phyloP scores from a whole-genome alignment of 92 coral and sea anemone species.

The Epizoanthus stellaris region DNA sequence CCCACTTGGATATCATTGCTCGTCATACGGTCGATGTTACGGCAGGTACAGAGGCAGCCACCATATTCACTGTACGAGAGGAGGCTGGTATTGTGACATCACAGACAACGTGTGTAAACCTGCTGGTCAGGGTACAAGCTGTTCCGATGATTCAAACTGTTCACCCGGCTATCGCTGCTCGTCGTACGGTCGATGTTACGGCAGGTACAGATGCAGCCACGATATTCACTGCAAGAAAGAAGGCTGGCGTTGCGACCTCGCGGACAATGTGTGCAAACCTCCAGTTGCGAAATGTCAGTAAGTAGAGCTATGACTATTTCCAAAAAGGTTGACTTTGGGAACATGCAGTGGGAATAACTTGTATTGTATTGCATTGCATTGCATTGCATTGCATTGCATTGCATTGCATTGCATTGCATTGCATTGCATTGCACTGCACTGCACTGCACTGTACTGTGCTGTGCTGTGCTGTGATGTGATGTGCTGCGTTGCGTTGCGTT shows the following conservation, averaged over 20 bases:
- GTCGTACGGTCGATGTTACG: neutral
- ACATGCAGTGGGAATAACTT: too few relatives aligned
- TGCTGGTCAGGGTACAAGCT: neutral
- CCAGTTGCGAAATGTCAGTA: neutral
- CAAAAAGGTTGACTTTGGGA: too few relatives aligned
- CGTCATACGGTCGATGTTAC: neutral
- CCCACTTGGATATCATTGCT: neutral
- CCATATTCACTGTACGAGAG: neutral
- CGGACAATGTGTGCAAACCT: constrained; percentile 3
- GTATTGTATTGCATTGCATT: too few relatives aligned
- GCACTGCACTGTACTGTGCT: too few relatives aligned
- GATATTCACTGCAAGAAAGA: neutral
- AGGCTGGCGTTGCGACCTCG: neutral
- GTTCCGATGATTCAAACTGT: neutral
- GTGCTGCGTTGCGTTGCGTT: too few relatives aligned
- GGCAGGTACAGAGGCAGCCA: neutral
- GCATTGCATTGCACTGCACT: too few relatives aligned
- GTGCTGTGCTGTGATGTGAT: too few relatives aligned
- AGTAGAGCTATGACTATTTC: too few relatives aligned
- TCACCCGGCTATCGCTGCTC: constrained; percentile 3
- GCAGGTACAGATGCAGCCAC: neutral
- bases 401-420: too few relatives aligned
- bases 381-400: too few relatives aligned
- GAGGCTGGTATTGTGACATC: neutral
- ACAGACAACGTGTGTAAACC: neutral